Evolutionary conservation across 2,888 invertebrate genomes (phyloP), one percentile per base, ranked within the genome.

Genomic region (Apamea crenata): DNA sequence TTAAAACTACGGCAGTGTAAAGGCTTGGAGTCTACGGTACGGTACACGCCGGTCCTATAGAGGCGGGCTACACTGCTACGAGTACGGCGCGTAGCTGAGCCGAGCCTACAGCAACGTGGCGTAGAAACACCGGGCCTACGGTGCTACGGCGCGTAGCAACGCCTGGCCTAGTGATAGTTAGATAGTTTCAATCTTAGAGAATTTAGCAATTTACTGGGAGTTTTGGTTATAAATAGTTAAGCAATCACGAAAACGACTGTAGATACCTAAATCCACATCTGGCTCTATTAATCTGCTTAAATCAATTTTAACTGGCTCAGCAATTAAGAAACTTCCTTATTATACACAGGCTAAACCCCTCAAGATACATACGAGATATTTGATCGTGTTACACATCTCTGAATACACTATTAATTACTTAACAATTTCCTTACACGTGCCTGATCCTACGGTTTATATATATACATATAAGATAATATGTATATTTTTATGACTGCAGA

Each of bases 381-480:
- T 82, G 77, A 81, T 78, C 56, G 29, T 29, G 47, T 73, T 74
- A 75, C 72, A 66, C 32, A 69, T 80, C 69, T 71, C 50, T 63
- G 74, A 80, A 79, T 79, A 65, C n/a, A 77, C 65, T 73, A 87
- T 63, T 86, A 84, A 81, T 85, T 80, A 88, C 85, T 77, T 85
- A 78, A 74, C 74, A 78, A 77, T 77, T 80, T 82, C 61, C 75
- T 71, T 77, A 87, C 80, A 68, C 74, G 63, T 78, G 80, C 44
- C 50, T 69, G 53, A 68, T 36, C 25, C 32, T 72, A 63, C 53
- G n/a, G 36, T 71, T 32, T 56, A 71, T 53, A 32, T 32, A 25
- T 12, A 8, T 6, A 10, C 18, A 6, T 50, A 7, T 21, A 10
- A 44, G 12, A 44, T 44, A 44, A 44, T 44, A 10, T 36, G n/a